Conservation (phyloP, 2,113 vertebrate species). For the Rissa tridactyla region DNA sequence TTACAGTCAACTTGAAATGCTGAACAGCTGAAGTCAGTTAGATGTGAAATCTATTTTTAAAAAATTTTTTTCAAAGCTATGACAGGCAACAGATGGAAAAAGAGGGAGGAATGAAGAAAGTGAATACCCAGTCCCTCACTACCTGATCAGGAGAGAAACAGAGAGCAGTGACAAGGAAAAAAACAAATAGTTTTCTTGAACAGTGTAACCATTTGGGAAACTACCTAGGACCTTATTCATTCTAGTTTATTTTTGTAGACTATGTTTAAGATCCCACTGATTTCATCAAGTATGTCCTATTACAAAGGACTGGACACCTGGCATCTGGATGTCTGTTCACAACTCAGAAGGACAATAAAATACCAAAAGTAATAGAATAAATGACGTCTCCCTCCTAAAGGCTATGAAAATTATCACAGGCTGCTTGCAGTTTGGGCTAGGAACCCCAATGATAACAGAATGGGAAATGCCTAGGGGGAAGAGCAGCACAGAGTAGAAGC, state of each 20-base stretch:
- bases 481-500: not conserved
- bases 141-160: not conserved
- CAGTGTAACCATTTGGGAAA: not conserved
- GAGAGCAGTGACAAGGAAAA: not conserved
- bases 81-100: not conserved
- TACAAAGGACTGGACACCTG: not conserved
- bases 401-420: not conserved
- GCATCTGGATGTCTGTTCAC: not conserved
- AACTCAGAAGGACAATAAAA: not conserved
- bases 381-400: not conserved
- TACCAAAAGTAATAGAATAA: not conserved
- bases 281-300: not conserved
- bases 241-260: not conserved
- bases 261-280: not conserved
- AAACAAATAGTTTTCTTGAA: not conserved
- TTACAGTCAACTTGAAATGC: not conserved
- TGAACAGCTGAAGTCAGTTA: not conserved
- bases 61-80: not conserved
- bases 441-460: not conserved
- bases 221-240: not conserved
- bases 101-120: not conserved
- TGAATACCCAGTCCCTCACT: not conserved
- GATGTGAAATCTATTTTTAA: not conserved
- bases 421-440: not conserved
- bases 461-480: not conserved